A percentile compares a stretch with the other conserved stretches of the same genome.
Evolutionary conservation across 2,888 invertebrate species (phyloP).

Genomic region (Panzeria rudis): DNA sequence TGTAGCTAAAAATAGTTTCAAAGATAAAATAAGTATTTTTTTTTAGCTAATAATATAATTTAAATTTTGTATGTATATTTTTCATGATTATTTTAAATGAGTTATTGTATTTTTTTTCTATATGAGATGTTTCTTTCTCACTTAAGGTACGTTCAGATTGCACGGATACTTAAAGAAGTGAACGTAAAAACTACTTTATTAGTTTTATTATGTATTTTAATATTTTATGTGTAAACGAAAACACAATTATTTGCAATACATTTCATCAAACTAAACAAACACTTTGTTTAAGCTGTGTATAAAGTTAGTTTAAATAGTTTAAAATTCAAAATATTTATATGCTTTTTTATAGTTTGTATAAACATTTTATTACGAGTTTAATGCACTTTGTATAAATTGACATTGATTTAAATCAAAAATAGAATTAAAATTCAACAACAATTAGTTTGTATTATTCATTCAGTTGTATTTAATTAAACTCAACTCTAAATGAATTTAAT

Average conservation of each 20-base stretch:
- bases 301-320: neutral
- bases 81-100: neutral
- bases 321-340: slow-evolving; percentile 1
- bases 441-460: slow-evolving; percentile 8
- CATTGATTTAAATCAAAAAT: slow-evolving; percentile 45
- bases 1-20: neutral
- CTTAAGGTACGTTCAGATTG: neutral
- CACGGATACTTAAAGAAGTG: neutral
- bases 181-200: too few species aligned
- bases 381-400: slow-evolving; percentile 35
- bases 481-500: slow-evolving; percentile 26
- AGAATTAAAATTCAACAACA: slow-evolving; percentile 38
- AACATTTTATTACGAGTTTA: slow-evolving; percentile 31
- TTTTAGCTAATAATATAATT: neutral
- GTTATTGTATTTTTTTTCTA: neutral
- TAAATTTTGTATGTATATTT: neutral
- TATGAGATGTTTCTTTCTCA: neutral
- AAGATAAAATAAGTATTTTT: neutral
- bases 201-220: too few species aligned
- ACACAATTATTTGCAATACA: too few species aligned
- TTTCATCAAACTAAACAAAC: neutral
- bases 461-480: neutral
- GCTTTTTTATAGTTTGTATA: neutral
- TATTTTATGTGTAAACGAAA: too few species aligned
- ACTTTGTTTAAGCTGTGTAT: too few species aligned